Evolutionary conservation across 2,113 vertebrate species (phyloP), one percentile per base, ranked within the genome.

Genomic region (Danionella cerebrum): DNA sequence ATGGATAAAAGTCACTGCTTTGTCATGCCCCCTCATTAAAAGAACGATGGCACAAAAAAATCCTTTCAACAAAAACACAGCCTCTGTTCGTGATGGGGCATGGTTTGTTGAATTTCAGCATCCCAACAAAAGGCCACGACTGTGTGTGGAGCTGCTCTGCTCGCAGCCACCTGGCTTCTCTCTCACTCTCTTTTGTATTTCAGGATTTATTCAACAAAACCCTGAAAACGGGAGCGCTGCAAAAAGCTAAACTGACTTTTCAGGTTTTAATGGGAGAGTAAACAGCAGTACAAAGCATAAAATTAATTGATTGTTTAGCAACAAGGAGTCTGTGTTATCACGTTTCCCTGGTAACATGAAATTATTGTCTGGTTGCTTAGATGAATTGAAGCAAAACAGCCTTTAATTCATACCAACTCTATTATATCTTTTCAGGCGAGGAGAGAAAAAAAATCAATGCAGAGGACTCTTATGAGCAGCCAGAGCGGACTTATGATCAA

Each of bases 241-340:
- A 65, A 55, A 74, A 65, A 72, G 67, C 65, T 47, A 76, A 80
- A 79, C 79, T 70, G 73, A 80, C 79, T 79, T 82, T 80, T 76
- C 77, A 79, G 73, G 75, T 79, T 77, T 81, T 83, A 80, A 79
- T 67, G 76, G 79, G 76, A 77, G 70, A 86, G 84, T 88, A 87
- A 89, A 89, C 81, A 84, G 84, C 81, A 75, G 70, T 79, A 76
- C 75, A 44, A 87, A 84, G 77, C 82, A 82, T 90, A 90, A 88
- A 90, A 87, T 89, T 91, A 90, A 94, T 91, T 92, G 89, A 93
- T 92, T 90, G 89, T 86, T 91, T 80, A 89, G 87, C 88, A 92
- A 91, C 86, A 90, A 87, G 86, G 86, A 89, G 85, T 84, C 84
- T 85, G 81, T 87, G 87, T 91, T 91, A 89, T 87, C 84, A 78